Conservation (phyloP, 1,140 invertebrate genomes). For the Popillia japonica region DNA sequence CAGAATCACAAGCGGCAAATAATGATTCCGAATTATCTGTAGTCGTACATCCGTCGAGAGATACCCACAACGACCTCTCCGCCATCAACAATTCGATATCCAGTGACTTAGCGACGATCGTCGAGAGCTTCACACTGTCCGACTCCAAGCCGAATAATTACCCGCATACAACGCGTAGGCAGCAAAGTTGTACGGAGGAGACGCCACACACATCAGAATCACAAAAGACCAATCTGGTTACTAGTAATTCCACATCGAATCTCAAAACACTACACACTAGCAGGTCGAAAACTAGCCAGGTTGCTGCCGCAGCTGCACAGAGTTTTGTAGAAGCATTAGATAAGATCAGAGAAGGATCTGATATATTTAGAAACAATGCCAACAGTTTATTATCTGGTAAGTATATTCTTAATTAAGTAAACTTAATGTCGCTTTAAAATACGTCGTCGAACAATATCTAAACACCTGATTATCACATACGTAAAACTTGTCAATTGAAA, state of each 20-base stretch:
- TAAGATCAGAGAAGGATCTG: conserved; percentile 70
- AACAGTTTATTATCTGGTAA: conserved; percentile 79
- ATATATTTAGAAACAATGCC: conserved; percentile 79
- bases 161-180: conserved; percentile 50
- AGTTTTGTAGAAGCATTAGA: conserved; percentile 68
- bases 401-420: conserved; percentile 40
- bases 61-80: conserved; percentile 69
- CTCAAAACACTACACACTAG: conserved; percentile 49
- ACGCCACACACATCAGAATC: conserved; percentile 46
- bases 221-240: conserved; percentile 45
- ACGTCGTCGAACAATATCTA: too few species aligned
- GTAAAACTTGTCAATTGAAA: too few species aligned
- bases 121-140: conserved; percentile 78
- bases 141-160: conserved; percentile 58
- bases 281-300: conserved; percentile 50
- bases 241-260: conserved; percentile 51
- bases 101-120: conserved; percentile 83
- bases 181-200: conserved; percentile 55
- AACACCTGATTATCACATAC: too few species aligned
- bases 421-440: too few species aligned
- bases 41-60: conserved; percentile 68
- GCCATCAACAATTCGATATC: conserved; percentile 72
- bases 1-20: conserved; percentile 65
- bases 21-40: conserved; percentile 65
- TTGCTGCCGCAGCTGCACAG: conserved; percentile 53